Base-by-base conservation (phyloP, 2,797 vertebrate genomes). In the Myotis pilosus region DNA sequence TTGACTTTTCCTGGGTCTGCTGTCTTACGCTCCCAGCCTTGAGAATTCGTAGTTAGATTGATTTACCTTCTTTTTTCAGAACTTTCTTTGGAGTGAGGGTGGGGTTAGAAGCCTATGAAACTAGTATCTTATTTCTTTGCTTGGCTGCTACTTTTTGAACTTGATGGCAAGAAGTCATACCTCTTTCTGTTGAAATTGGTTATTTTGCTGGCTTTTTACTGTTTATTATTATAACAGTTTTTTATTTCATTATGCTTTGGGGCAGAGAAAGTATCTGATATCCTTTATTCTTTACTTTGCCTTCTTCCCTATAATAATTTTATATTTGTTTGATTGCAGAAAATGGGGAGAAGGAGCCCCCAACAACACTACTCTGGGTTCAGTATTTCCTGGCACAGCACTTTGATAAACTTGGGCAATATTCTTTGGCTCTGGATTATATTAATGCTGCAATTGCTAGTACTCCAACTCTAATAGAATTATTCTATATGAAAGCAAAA, bases 401-500 rank as follows among this genome's bases (percentile, higher is more conserved):
- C 96, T 98, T 98, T 97, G 98, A 98, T 97, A 98, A 98, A 96
- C 98, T 98, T 95, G 98, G 98, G 86, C 98, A 98, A n/a, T 98
- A 98, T 97, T 98, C 98, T 85, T 93, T 98, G 97, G 98, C 98
- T 95, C 97, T 98, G 97, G 98, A 98, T 96, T 98, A 98, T 95
- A 98, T 98, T 97, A 98, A 98, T 96, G 95, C 98, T 97, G 98
- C 98, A 90, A 98, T 98, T 96, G 97, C 98, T 92, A 98, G 98
- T 97, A 98, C 98, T 95, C 98, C 98, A 94, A 98, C 98, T 4
- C 97, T 98, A 96, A 98, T 98, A 98, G 98, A 98, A 94, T 95
- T 99, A 47, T 98, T 98, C 97, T 98, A 98, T 97, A 97, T 98
- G 97, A 98, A 99, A 98, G 98, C 98, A 96, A 99, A 98, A 98